A percentile compares a stretch with the other conserved stretches of the same genome.
phyloP scores from a whole-genome alignment of 2,888 invertebrate genomes.

The Lottia gigantea region DNA sequence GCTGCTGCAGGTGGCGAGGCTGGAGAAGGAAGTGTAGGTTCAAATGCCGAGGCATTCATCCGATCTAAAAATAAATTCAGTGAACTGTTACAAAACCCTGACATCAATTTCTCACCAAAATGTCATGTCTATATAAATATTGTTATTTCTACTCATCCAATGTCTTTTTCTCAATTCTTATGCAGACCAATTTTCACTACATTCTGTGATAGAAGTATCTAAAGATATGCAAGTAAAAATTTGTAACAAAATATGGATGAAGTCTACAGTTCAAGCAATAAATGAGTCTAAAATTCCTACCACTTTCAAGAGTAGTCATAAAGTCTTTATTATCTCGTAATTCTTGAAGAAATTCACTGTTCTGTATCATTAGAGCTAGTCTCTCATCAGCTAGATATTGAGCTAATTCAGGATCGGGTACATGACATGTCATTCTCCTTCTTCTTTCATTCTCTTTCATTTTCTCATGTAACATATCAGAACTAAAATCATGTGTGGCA shows the following conservation, averaged over 20 bases:
- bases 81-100: too few relatives aligned
- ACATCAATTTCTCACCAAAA: too few relatives aligned
- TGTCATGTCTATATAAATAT: too few relatives aligned
- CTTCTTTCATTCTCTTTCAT: constrained; percentile 70
- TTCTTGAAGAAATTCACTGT: constrained; percentile 90
- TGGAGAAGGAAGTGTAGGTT: constrained; percentile 28
- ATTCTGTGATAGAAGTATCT: too few relatives aligned
- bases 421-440: constrained; percentile 53
- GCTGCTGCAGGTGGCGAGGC: constrained; percentile 6
- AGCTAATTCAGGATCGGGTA: constrained; percentile 68
- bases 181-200: too few relatives aligned
- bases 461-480: constrained; percentile 66
- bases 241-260: too few relatives aligned
- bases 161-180: too few relatives aligned
- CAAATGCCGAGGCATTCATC: constrained; percentile 51
- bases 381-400: constrained; percentile 84
- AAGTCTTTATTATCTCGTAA: constrained; percentile 88
- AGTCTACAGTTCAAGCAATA: not conserved
- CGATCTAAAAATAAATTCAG: constrained; percentile 42
- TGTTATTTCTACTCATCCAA: too few relatives aligned
- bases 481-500: constrained; percentile 54
- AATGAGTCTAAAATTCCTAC: constrained; percentile 62
- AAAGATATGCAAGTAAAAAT: too few relatives aligned
- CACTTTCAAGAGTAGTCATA: constrained; percentile 83
- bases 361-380: constrained; percentile 85